A percentile compares a stretch with the other conserved stretches of the same genome.
Evolutionary conservation across 2,797 vertebrate genomes (phyloP).

Genomic region (Sebastes reedi): DNA sequence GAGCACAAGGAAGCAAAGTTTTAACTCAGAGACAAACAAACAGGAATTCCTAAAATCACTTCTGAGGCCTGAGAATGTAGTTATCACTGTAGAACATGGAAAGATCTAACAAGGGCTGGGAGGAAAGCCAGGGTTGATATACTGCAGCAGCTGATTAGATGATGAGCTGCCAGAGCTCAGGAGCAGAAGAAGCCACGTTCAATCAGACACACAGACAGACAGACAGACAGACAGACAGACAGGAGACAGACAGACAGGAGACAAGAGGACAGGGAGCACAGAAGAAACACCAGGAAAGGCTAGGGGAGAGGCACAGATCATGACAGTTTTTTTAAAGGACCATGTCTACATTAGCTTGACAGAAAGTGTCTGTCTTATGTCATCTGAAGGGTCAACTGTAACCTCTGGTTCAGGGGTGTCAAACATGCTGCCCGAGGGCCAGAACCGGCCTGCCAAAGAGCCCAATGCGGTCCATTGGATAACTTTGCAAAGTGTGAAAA

Average conservation of each 20-base stretch:
- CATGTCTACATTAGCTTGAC: too few species aligned
- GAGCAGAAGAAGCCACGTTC: background rate
- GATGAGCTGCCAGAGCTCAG: background rate
- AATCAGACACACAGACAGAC: too few species aligned
- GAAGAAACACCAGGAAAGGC: background rate
- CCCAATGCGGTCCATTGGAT: too few species aligned
- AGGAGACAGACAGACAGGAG: too few species aligned
- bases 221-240: too few species aligned
- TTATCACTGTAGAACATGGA: background rate
- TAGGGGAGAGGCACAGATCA: background rate
- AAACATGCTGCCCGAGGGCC: too few species aligned
- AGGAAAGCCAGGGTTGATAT: background rate
- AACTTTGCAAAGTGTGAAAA: too few species aligned
- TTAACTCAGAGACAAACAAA: background rate
- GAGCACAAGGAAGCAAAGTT: background rate
- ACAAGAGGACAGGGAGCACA: background rate
- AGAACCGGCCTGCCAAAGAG: too few species aligned
- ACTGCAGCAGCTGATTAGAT: background rate
- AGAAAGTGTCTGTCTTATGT: too few species aligned
- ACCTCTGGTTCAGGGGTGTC: too few species aligned
- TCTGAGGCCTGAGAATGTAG: background rate
- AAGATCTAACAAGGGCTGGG: background rate
- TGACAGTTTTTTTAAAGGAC: background rate
- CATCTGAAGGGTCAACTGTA: too few species aligned
- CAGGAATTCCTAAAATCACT: background rate